Percentiles rank a stretch among this genome's conserved stretches.
phyloP scores from a whole-genome alignment of 2,888 invertebrate species.

The Xanthia togata region DNA sequence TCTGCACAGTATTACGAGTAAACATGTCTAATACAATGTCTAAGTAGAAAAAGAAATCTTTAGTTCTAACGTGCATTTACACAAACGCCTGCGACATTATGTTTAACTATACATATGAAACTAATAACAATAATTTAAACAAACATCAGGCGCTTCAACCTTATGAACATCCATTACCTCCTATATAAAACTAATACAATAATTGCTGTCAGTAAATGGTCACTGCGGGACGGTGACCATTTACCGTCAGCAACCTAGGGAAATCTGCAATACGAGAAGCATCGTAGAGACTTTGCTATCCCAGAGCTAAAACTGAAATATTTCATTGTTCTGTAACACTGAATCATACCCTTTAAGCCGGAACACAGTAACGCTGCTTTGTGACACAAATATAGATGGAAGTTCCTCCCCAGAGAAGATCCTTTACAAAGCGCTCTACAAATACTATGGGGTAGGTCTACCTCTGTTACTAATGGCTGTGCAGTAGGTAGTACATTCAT shows the following conservation, averaged over 20 bases:
- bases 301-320: neutral
- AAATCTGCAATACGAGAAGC: neutral
- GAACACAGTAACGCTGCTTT: neutral
- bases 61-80: neutral
- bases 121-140: neutral
- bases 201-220: neutral
- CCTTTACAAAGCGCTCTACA: neutral
- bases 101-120: neutral
- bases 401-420: neutral
- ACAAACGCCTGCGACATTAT: slow-evolving; percentile 24
- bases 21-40: neutral
- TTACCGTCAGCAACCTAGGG: too few species aligned
- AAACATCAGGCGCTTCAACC: slow-evolving; percentile 30
- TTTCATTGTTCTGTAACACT: neutral
- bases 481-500: slow-evolving; percentile 5
- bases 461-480: neutral
- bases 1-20: too few species aligned
- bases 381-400: neutral
- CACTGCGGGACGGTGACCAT: neutral
- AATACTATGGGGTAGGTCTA: too few species aligned
- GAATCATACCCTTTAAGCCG: neutral
- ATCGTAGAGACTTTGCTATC: neutral
- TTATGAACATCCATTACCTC: neutral
- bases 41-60: neutral
- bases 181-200: neutral